These are phyloP conservation scores for Apistogramma diplotaenia DNA, from an alignment of 2,113 vertebrate genomes.

Conservation along the genomic window DNA sequence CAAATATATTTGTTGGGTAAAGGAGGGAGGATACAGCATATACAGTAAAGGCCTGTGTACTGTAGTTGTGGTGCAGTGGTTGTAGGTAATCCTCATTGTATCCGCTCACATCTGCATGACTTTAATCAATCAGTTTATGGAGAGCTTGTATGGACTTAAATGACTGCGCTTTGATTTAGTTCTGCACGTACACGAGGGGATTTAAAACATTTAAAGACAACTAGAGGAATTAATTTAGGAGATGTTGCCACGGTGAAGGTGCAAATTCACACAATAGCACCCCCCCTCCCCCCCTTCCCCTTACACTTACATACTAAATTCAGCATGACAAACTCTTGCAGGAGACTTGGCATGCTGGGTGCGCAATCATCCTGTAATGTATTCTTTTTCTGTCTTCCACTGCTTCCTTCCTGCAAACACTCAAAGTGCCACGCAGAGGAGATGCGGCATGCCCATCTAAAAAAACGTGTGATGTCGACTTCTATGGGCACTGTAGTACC, in stretches of 20 bases:
- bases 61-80: background rate
- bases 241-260: constrained; percentile 11
- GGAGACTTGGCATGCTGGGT: constrained; percentile 47
- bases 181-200: background rate
- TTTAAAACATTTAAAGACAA: background rate
- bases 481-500: constrained; percentile 41
- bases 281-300: background rate
- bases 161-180: constrained; percentile 27
- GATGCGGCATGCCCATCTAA: constrained; percentile 11
- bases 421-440: constrained; percentile 32
- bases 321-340: constrained; percentile 52
- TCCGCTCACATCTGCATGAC: constrained; percentile 17
- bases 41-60: constrained; percentile 2
- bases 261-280: background rate
- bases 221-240: background rate
- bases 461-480: constrained; percentile 41
- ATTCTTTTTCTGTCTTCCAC: constrained; percentile 37
- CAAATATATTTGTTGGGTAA: constrained; percentile 1
- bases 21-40: background rate
- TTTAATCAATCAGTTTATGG: constrained; percentile 41
- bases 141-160: constrained; percentile 54
- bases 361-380: constrained; percentile 55
- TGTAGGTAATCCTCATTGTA: constrained; percentile 28
- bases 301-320: constrained; percentile 43
- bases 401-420: constrained; percentile 23